Conservation (phyloP, 2,113 vertebrate species). For the Pycnonotus jocosus region DNA sequence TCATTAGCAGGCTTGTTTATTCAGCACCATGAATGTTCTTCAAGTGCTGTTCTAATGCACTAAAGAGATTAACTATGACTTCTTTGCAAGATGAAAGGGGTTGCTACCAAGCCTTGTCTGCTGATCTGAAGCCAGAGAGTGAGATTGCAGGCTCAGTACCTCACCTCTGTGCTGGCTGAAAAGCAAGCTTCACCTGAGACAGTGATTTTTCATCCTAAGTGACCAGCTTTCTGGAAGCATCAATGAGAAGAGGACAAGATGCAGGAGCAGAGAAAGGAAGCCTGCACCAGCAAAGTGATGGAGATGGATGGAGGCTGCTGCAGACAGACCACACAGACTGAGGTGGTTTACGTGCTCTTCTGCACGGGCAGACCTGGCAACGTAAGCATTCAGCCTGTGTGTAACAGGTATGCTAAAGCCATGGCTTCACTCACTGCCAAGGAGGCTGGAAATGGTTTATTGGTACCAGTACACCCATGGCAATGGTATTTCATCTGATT, state of each 20-base stretch:
- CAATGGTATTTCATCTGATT: neutral
- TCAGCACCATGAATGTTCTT: neutral
- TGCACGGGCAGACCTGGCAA: rapidly evolving
- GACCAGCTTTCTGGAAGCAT: neutral
- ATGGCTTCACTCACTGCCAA: neutral
- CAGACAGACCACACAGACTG: neutral
- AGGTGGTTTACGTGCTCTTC: neutral
- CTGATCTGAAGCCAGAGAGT: neutral
- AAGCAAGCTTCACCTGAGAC: neutral
- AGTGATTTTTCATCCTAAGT: neutral
- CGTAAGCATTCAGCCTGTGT: neutral
- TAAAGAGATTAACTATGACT: neutral
- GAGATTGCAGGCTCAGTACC: neutral
- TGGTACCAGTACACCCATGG: neutral
- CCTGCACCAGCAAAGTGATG: neutral
- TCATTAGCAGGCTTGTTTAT: neutral
- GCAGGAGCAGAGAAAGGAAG: neutral
- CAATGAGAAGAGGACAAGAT: neutral
- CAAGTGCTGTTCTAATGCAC: neutral
- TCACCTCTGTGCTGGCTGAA: neutral
- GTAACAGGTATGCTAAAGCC: neutral
- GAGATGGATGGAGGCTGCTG: neutral
- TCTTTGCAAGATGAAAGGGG: neutral
- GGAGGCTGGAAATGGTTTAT: neutral
- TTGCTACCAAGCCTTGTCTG: neutral